A percentile compares a stretch with the other conserved stretches of the same genome.
Evolutionary conservation across 2,113 vertebrate species (phyloP).

Genomic region (Columbina picui): DNA sequence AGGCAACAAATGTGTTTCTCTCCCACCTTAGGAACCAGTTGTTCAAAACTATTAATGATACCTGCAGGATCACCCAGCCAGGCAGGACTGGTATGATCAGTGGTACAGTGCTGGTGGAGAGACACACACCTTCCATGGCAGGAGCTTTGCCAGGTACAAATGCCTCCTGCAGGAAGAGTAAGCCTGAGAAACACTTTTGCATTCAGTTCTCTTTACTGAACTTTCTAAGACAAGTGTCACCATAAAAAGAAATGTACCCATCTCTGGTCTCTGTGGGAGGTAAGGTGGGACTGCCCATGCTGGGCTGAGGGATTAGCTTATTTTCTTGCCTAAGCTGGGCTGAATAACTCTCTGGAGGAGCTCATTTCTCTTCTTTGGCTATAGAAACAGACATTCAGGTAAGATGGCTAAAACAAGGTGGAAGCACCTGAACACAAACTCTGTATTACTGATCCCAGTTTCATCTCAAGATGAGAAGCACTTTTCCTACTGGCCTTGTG

Average conservation of each 20-base stretch:
- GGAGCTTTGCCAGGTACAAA: not conserved
- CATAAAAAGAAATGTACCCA: not conserved
- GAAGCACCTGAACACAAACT: not conserved
- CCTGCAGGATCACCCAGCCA: not conserved
- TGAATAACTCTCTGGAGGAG: not conserved
- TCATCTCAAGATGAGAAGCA: not conserved
- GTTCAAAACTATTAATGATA: not conserved
- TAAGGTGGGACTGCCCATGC: not conserved
- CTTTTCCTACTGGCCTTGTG: not conserved
- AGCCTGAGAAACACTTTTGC: not conserved
- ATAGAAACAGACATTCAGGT: not conserved
- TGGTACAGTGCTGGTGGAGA: not conserved
- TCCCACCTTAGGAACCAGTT: not conserved
- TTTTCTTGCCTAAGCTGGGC: rapidly evolving
- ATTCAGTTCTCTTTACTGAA: not conserved
- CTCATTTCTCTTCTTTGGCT: not conserved
- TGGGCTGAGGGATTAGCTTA: not conserved
- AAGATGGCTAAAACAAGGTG: not conserved
- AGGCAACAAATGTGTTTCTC: constrained; percentile 2
- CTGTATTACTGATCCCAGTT: not conserved
- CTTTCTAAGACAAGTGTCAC: not conserved
- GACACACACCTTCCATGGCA: not conserved
- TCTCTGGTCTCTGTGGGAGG: not conserved
- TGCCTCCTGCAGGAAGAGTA: not conserved
- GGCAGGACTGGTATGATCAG: not conserved